These are phyloP conservation scores for Typhlichthys eigenmanni DNA, from an alignment of 2,797 vertebrate species.

Conservation along the genomic window DNA sequence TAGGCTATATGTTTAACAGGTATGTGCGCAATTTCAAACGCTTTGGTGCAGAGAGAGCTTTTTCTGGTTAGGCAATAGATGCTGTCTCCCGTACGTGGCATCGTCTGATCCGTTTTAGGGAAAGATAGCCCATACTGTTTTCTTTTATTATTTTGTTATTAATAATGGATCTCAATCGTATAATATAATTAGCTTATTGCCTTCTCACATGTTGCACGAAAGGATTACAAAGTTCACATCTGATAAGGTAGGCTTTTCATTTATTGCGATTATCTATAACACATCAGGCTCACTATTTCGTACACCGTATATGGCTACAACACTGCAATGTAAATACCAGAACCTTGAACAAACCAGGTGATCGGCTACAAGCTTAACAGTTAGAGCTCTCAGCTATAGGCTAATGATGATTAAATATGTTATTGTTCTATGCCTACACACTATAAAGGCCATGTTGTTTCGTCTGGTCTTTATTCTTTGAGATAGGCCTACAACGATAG, in stretches of 20 bases:
- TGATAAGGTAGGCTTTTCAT: background rate
- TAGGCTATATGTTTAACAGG: slow-evolving; percentile 49
- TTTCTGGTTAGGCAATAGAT: slow-evolving; percentile 23
- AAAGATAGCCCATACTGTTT: slow-evolving; percentile 37
- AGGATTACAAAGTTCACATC: background rate
- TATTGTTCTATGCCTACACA: too few species aligned
- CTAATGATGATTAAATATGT: too few species aligned
- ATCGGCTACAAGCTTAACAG: background rate
- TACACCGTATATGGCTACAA: slow-evolving; percentile 20
- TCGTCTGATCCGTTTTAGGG: slow-evolving; percentile 45
- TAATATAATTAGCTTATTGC: slow-evolving; percentile 22
- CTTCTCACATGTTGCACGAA: slow-evolving; percentile 62
- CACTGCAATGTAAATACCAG: slow-evolving; percentile 44
- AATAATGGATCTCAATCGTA: slow-evolving; percentile 39
- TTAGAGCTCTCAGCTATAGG: too few species aligned
- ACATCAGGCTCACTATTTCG: slow-evolving; percentile 18
- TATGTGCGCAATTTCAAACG: slow-evolving; percentile 58
- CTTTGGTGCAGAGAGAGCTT: slow-evolving; percentile 50
- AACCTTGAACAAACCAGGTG: slow-evolving; percentile 36
- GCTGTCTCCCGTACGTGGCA: slow-evolving; percentile 23
- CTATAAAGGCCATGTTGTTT: slow-evolving; percentile 40
- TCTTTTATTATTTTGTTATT: slow-evolving; percentile 60
- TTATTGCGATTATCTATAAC: slow-evolving; percentile 41
- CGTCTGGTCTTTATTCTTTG: slow-evolving; percentile 53
- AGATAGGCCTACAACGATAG: slow-evolving; percentile 17